These are phyloP conservation scores for Ochlodes sylvanus DNA, from an alignment of 2,888 invertebrate species.

Conservation along the genomic window DNA sequence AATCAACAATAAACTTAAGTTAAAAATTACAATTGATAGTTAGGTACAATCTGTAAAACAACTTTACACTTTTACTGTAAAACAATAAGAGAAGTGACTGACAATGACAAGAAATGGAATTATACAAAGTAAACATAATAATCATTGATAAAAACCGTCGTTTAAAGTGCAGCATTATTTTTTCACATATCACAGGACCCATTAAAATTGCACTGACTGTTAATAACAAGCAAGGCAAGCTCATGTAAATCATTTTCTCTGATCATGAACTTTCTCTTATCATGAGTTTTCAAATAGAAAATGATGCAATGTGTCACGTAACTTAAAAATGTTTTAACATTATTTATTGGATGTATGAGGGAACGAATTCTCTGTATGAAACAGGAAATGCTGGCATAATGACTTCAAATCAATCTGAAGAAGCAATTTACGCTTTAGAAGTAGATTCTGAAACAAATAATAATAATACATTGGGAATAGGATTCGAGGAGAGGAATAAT, in stretches of 20 bases:
- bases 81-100: no score
- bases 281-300: neutral
- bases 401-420: slow-evolving; percentile 8
- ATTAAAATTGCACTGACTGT: slow-evolving; percentile 23
- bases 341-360: neutral
- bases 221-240: slow-evolving; percentile 18
- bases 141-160: slow-evolving; percentile 18
- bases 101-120: neutral
- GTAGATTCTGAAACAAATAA: slow-evolving; percentile 33
- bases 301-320: no score
- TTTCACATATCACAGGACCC: slow-evolving; percentile 26
- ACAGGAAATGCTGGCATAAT: slow-evolving; percentile 11
- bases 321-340: neutral
- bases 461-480: slow-evolving; percentile 12
- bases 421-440: slow-evolving; percentile 30
- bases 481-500: neutral
- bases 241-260: slow-evolving; percentile 25
- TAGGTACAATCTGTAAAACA: no score
- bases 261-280: neutral
- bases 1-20: no score
- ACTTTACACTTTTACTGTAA: no score
- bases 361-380: neutral
- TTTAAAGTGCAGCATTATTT: neutral
- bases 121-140: neutral
- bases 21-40: no score